phyloP scores from a whole-genome alignment of 2,113 vertebrate species.

The Psittacula cyanocephala region DNA sequence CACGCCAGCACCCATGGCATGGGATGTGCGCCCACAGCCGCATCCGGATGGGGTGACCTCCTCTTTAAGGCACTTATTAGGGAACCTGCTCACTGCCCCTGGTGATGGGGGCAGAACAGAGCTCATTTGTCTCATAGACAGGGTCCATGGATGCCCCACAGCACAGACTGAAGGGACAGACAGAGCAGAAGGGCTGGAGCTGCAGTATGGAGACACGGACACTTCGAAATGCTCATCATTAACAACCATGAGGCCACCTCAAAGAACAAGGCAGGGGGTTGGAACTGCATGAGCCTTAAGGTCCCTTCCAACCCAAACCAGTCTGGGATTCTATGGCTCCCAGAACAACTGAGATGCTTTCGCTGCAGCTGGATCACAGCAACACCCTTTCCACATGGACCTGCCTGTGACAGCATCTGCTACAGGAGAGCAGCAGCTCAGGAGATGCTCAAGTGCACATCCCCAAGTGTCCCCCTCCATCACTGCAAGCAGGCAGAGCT shows the following conservation, averaged over 20 bases:
- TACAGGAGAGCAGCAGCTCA: background rate
- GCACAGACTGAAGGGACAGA: background rate
- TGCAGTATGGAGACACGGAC: background rate
- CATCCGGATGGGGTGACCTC: background rate
- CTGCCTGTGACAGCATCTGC: background rate
- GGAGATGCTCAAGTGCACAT: background rate
- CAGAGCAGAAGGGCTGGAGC: background rate
- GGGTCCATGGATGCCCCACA: accelerated
- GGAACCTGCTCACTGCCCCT: background rate
- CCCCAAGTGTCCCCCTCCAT: background rate
- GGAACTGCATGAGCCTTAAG: background rate
- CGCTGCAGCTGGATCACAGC: background rate
- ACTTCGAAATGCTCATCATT: background rate
- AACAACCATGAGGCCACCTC: background rate
- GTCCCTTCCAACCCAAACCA: background rate
- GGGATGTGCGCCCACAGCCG: background rate
- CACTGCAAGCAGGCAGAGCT: background rate
- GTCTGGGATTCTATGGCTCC: background rate
- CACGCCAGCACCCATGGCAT: too few species aligned
- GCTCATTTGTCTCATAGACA: background rate
- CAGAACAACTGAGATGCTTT: background rate
- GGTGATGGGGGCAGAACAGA: background rate
- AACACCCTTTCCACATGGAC: background rate
- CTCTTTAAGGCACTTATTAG: background rate
- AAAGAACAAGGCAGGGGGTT: background rate